Percentiles rank a stretch among this genome's conserved stretches.
Conservation (phyloP, 1,140 invertebrate species). For the Pollicipes pollicipes region DNA sequence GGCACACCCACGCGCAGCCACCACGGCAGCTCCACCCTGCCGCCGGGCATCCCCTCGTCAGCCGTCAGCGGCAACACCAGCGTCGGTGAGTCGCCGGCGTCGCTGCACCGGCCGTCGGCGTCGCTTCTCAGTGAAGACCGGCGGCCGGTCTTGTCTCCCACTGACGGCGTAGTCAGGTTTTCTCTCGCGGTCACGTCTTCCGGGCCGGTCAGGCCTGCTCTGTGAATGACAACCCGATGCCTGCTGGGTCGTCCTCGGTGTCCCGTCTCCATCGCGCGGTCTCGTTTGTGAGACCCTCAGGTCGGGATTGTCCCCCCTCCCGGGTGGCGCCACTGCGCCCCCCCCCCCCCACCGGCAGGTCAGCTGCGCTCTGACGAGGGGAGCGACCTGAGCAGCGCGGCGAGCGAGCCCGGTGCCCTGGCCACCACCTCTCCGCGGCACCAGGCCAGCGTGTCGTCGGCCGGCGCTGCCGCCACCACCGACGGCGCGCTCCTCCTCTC, state of each 20-base stretch:
- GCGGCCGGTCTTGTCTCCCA: too few relatives aligned
- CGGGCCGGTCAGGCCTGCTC: too few relatives aligned
- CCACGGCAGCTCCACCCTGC: constrained; percentile 41
- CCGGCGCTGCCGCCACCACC: constrained; percentile 22
- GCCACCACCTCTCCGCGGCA: neutral
- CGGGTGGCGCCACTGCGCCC: too few relatives aligned
- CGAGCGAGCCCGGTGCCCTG: constrained; percentile 9
- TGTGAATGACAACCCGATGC: too few relatives aligned
- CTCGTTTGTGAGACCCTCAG: too few relatives aligned
- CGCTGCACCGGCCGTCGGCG: too few relatives aligned
- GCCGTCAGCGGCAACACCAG: neutral
- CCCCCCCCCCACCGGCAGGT: neutral
- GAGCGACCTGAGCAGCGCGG: constrained; percentile 13
- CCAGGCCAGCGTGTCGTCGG: neutral
- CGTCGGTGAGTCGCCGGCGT: neutral
- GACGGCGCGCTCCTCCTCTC: constrained; percentile 51
- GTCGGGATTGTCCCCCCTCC: too few relatives aligned
- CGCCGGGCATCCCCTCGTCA: constrained; percentile 24
- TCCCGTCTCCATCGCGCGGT: too few relatives aligned
- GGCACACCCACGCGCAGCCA: constrained; percentile 28
- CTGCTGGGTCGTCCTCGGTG: too few relatives aligned
- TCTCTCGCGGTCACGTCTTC: too few relatives aligned
- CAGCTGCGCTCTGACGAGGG: neutral
- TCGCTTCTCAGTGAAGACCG: too few relatives aligned
- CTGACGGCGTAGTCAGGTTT: too few relatives aligned